Base-by-base conservation (phyloP, 2,797 vertebrate species). In the Eospalax fontanierii region DNA sequence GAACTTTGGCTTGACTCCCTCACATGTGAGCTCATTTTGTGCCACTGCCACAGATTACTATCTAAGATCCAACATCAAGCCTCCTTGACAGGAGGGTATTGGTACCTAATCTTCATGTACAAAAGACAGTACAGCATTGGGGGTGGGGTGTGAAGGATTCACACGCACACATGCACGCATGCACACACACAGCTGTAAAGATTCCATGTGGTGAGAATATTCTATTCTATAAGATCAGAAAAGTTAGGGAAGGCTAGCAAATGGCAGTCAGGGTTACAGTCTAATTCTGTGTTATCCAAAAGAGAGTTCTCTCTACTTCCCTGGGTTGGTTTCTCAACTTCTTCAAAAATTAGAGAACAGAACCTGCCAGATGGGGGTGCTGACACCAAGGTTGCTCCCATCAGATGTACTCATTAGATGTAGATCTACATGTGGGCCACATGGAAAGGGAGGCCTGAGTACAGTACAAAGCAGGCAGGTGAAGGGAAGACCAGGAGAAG, bases 301-400 rank as follows among this genome's bases (percentile, higher is more conserved):
- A 40, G 61, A 43, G 46, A 73, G 35, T 70, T 87, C 82, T 79
- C 66, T 74, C 74, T 5, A 33, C 9, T 85, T 73, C 74, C 80
- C 86, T 71, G n/a, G 21, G 57, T 6, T 50, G 21, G 33, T 88
- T 90, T 89, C 84, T 91, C 79, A 75, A 66, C 46, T 83, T 87
- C 82, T 91, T 96, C 57, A 80, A 74, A 59, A 93, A 35, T 21
- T 0, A 85, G 61, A 89, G 61, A 71, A 38, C 82, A 2, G 35
- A 43, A 61, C 14, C 75, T 63, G 14, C 0, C 6, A 12, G 50
- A 63, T 28, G 35, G 57, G 75, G 22, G 70, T 1, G 24, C 30
- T 28, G 66, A 16, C 24, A 65, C 22, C 35, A n/a, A 54, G 21
- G 79, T 14, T 68, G 59, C 68, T 24, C 68, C 46, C 14, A 15